Evolutionary conservation across 2,113 vertebrate species (phyloP).

Genomic region (Leiothrix lutea): DNA sequence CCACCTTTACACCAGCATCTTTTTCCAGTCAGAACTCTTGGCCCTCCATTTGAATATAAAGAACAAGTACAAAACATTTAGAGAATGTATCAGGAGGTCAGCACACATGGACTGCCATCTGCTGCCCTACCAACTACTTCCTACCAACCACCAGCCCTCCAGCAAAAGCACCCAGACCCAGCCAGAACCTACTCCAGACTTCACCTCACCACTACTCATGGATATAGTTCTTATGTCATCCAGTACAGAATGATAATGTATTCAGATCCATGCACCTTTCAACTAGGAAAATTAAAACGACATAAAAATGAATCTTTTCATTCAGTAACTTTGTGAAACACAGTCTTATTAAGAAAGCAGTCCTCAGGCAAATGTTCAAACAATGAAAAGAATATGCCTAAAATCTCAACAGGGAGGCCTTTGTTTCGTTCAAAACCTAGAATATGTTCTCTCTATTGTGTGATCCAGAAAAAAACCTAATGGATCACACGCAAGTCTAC

Average conservation of each 20-base stretch:
- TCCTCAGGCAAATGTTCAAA: not conserved
- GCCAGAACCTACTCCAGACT: not conserved
- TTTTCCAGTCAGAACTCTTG: not conserved
- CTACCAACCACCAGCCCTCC: not conserved
- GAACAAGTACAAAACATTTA: not conserved
- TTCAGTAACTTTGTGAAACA: not conserved
- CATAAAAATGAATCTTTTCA: not conserved
- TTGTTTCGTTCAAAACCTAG: slow-evolving; percentile 49
- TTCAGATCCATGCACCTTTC: not conserved
- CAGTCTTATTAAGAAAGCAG: not conserved
- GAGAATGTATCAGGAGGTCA: not conserved
- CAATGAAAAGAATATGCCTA: not conserved
- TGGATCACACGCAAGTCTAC: not conserved
- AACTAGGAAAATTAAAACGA: not conserved
- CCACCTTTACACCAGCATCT: not conserved
- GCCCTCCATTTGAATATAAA: not conserved
- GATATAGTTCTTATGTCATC: not conserved
- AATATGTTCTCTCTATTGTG: slow-evolving; percentile 41
- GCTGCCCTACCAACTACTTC: not conserved
- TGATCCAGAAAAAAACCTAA: slow-evolving; percentile 40
- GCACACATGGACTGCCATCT: not conserved
- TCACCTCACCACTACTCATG: accelerated
- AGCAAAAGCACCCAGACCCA: not conserved
- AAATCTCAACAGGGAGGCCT: slow-evolving; percentile 63
- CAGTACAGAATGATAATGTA: not conserved